phyloP scores from a whole-genome alignment of 2,888 invertebrate species.

The Sinotaia quadrata region DNA sequence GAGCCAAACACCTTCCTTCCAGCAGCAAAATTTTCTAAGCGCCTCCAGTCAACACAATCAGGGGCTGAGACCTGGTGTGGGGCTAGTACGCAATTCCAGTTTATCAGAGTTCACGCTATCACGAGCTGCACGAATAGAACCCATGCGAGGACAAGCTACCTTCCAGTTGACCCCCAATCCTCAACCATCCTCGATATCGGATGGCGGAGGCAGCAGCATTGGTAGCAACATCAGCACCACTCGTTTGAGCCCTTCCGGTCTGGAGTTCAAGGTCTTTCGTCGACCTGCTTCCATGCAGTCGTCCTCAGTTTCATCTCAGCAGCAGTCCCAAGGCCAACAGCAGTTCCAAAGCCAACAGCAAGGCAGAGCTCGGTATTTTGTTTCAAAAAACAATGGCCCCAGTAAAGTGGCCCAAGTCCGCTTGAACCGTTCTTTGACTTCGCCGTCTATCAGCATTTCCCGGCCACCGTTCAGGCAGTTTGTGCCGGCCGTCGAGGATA shows the following conservation, averaged over 20 bases:
- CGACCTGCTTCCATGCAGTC: constrained; percentile 8
- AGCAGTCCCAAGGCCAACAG: no score
- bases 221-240: neutral
- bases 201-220: neutral
- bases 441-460: constrained; percentile 20
- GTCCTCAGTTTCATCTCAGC: constrained; percentile 8
- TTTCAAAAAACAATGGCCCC: neutral
- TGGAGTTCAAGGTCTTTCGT: constrained; percentile 24
- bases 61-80: constrained; percentile 1
- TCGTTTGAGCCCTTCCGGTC: neutral
- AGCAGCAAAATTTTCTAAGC: neutral
- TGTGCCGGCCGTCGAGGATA: constrained; percentile 12
- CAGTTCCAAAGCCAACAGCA: constrained; percentile 19
- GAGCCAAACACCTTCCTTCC: neutral
- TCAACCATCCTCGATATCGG: neutral
- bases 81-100: neutral
- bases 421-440: constrained; percentile 19
- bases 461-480: constrained; percentile 15
- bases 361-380: constrained; percentile 29
- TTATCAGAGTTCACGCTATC: constrained; percentile 13
- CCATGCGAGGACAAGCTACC: neutral
- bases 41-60: neutral
- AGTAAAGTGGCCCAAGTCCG: constrained; percentile 13
- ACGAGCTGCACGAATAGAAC: neutral
- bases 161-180: neutral